Evolutionary conservation across 2,888 invertebrate genomes (phyloP), one percentile per base, ranked within the genome.

Genomic region (Mesochorus sp.): DNA sequence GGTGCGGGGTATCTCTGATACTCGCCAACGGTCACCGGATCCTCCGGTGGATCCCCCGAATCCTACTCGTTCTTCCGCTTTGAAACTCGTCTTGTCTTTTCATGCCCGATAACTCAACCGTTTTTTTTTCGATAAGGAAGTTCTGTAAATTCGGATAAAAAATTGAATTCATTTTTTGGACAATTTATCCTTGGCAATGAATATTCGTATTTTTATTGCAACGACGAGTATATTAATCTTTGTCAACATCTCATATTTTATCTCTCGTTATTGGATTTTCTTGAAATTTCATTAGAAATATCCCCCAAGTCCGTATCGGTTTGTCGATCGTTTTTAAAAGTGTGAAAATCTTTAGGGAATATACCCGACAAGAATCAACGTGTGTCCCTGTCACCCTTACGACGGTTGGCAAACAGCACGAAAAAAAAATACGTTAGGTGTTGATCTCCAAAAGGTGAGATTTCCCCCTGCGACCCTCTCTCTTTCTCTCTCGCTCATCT

Each of bases 391-490:
- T 62, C 47, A 64, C 73, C 67, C 72, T 31, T n/a, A 57, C 19
- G 66, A 75, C 78, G 74, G 78, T 75, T 78, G 74, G 24, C 51
- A 74, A 62, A 68, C 47, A 37, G 28, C 19, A 44, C 17, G 31
- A 21, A 34, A 49, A 51, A 66, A 70, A 78, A 75, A 66, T 78
- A 70, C 78, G 74, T 78, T 78, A 51, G 57, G 74, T 74, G 74
- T 74, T 42, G 78, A 74, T 51, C 47, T 70, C 64, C 19, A 14
- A 24, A 76, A 66, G 64, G 61, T 28, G 59, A 57, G 49, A 61
- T 55, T 57, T 49, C 53, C 59, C 53, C 42, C 37, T 12, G 10
- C 42, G 24, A 26, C 37, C 14, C 21, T 47, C 37, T 34, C 2
- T 14, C 6, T 26, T 8, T 34, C 24, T 61, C 26, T 55, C 12